Conservation (phyloP, 2,113 vertebrate species). For the Pedionomus torquatus region DNA sequence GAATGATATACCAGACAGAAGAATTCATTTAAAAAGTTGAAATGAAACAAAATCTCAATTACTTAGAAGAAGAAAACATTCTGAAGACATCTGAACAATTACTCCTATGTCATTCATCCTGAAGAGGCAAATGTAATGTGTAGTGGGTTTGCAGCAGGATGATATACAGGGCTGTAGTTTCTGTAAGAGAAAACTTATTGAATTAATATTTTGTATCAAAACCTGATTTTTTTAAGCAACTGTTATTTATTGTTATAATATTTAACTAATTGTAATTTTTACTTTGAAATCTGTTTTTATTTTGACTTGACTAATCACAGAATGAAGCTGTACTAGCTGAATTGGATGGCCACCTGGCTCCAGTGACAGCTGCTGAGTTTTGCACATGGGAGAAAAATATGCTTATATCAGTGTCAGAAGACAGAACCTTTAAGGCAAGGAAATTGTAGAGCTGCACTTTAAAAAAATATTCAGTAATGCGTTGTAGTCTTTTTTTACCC, state of each 20-base stretch:
- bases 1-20: neutral
- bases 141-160: neutral
- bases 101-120: neutral
- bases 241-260: neutral
- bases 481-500: neutral
- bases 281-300: neutral
- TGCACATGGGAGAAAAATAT: slow-evolving; percentile 79
- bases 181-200: neutral
- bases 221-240: neutral
- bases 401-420: slow-evolving; percentile 86
- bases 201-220: neutral
- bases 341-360: slow-evolving; percentile 79
- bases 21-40: neutral
- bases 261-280: neutral
- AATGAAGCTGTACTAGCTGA: slow-evolving; percentile 50
- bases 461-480: neutral
- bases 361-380: slow-evolving; percentile 86
- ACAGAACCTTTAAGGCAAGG: slow-evolving; percentile 86
- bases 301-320: slow-evolving; percentile 42
- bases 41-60: neutral
- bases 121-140: neutral
- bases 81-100: neutral
- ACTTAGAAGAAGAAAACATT: neutral
- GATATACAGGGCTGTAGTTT: neutral
- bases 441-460: neutral